Evolutionary conservation across 1,140 invertebrate species (phyloP).

Genomic region (Charaxes varanes): DNA sequence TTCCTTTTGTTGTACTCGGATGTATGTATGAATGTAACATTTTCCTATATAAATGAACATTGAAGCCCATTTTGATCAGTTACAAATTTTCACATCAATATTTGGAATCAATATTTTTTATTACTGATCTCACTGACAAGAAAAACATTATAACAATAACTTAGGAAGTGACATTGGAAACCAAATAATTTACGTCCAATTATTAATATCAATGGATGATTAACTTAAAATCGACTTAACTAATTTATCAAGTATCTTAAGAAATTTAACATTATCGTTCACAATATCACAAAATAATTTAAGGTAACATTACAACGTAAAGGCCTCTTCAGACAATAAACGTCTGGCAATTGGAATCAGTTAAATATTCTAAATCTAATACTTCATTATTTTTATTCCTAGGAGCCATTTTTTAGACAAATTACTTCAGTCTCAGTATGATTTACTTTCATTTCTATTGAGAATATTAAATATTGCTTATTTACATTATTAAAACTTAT

Average conservation of each 20-base stretch:
- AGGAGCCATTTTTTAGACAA: too few relatives aligned
- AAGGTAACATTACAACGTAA: slow-evolving; percentile 48
- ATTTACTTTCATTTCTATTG: too few relatives aligned
- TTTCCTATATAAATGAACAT: slow-evolving; percentile 1
- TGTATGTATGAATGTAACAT: slow-evolving; percentile 11
- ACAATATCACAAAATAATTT: slow-evolving; percentile 68
- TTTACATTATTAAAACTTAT: too few relatives aligned
- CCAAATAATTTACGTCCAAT: too few relatives aligned
- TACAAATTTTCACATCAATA: neutral
- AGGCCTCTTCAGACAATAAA: slow-evolving; percentile 41
- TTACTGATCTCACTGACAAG: too few relatives aligned
- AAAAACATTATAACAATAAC: too few relatives aligned
- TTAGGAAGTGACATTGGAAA: too few relatives aligned
- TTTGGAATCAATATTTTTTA: neutral
- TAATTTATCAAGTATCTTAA: slow-evolving; percentile 9
- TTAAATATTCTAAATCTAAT: too few relatives aligned
- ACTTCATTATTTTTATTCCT: too few relatives aligned
- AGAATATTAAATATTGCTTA: too few relatives aligned
- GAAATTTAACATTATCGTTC: slow-evolving; percentile 37
- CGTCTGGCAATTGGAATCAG: too few relatives aligned
- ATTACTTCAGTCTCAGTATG: too few relatives aligned
- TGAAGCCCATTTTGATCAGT: neutral
- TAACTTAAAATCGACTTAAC: slow-evolving; percentile 2
- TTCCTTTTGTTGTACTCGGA: slow-evolving; percentile 51
- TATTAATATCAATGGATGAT: neutral